A percentile compares a stretch with the other conserved stretches of the same genome.
These are phyloP conservation scores for Drosophila longiperda DNA, from an alignment of 2,888 invertebrate species.

Conservation along the genomic window DNA sequence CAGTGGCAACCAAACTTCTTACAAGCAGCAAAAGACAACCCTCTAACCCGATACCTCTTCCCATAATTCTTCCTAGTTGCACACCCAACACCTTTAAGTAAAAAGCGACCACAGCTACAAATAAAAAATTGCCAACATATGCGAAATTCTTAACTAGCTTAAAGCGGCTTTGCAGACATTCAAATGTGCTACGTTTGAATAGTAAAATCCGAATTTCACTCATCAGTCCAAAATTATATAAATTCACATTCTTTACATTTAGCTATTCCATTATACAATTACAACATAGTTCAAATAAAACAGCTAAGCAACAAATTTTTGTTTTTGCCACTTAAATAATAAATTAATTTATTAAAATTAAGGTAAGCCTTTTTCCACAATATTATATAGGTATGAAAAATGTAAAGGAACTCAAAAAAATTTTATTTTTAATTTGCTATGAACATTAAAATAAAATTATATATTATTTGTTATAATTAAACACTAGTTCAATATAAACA, in stretches of 20 bases:
- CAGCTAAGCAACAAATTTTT: no score
- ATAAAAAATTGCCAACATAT: conserved; percentile 81
- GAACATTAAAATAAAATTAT: background rate
- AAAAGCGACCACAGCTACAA: conserved; percentile 70
- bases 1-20: conserved; percentile 21
- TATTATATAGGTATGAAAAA: background rate
- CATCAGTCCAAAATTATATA: background rate
- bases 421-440: background rate
- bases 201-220: background rate
- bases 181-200: conserved; percentile 8
- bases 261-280: no score
- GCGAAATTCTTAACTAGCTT: conserved; percentile 49
- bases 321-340: no score
- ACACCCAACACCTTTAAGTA: conserved; percentile 66
- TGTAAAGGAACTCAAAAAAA: background rate
- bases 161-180: background rate
- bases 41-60: background rate
- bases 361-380: background rate
- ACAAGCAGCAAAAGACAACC: conserved; percentile 2
- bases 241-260: background rate
- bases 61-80: background rate
- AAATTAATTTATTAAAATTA: background rate
- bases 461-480: background rate
- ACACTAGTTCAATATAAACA: background rate
- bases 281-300: no score